Evolutionary conservation across 37 sponge, comb jelly and placozoan species (phyloP).

Genomic region (Sycon ciliatum): DNA sequence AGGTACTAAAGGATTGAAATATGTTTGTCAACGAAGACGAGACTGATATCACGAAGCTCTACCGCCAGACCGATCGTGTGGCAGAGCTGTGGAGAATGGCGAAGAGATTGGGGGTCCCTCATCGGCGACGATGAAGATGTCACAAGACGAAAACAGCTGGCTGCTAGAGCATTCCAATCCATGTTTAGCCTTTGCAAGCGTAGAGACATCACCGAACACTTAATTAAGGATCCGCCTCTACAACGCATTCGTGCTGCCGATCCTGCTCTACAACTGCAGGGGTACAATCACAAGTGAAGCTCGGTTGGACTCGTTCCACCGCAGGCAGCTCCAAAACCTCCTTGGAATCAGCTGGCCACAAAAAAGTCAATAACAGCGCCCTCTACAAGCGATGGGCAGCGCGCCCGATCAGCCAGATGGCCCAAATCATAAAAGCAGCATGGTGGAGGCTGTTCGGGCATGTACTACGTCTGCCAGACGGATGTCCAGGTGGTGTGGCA

Average conservation of each 20-base stretch:
- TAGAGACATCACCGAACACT: constrained; percentile 1
- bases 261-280: constrained; percentile 21
- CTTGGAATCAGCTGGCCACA: constrained; percentile 23
- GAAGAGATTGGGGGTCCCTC: constrained; percentile 21
- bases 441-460: no score
- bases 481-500: no score
- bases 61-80: constrained; percentile 12
- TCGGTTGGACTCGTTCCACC: no score
- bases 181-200: constrained; percentile 18
- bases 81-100: constrained; percentile 24
- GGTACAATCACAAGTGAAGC: no score
- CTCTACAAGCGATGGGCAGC: no score
- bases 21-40: constrained; percentile 20
- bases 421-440: no score
- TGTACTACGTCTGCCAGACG: no score
- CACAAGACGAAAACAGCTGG: constrained; percentile 19
- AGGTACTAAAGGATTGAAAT: neutral
- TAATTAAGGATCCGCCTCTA: constrained; percentile 11
- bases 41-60: constrained; percentile 14
- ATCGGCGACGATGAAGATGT: constrained; percentile 22
- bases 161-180: constrained; percentile 8
- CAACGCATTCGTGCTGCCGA: constrained; percentile 23
- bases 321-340: constrained; percentile 13
- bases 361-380: no score
- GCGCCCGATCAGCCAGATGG: no score